Evolutionary conservation across 2,888 invertebrate species (phyloP), one percentile per base, ranked within the genome.

Genomic region (Drosophila anomelani): DNA sequence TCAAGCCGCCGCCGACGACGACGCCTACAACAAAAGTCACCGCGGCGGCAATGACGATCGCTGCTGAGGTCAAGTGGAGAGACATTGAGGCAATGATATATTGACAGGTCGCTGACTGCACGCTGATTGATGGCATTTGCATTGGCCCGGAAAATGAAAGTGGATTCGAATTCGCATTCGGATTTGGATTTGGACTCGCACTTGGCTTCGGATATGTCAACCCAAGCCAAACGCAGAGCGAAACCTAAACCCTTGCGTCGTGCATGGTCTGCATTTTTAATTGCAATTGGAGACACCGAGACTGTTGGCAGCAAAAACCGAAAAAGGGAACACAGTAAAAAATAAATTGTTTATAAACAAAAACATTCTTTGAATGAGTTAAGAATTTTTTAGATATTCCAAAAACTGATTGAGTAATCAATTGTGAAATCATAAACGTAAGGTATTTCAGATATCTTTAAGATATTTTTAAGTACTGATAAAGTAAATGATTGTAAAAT

Each of bases 211-310:
- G 51, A 66, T 66, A 36, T 66, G 66, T 64, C 64, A 64, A 34
- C 41, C 47, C 3, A 51, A 44, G 66, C 44, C 51, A 47, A 47
- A 58, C 23, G 57, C 58, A 55, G 44, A 54, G 43, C 34, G 75
- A 78, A 62, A 69, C 61, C 69, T 34, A 53, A 73, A 41, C 51
- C 74, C 66, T 75, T 69, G 23, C 20, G 41, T 23, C 47, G 73
- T 51, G 73, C 73, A 73, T 73, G 82, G 72, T 82, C 82, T 85
- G 88, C 85, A 82, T 82, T 85, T 72, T 64, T 61, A 81, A 81
- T 68, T 59, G 49, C 55, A 38, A 79, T 43, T 54, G 62, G 68
- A 78, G 39, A 47, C 54, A 47, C 54, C 17, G 39, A 47, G 47
- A n/a, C 43, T 10, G 10, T 58, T 66, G 62, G 66, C 70, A 73